Evolutionary conservation across 2,888 invertebrate genomes (phyloP).

Genomic region (Drosophila recens): DNA sequence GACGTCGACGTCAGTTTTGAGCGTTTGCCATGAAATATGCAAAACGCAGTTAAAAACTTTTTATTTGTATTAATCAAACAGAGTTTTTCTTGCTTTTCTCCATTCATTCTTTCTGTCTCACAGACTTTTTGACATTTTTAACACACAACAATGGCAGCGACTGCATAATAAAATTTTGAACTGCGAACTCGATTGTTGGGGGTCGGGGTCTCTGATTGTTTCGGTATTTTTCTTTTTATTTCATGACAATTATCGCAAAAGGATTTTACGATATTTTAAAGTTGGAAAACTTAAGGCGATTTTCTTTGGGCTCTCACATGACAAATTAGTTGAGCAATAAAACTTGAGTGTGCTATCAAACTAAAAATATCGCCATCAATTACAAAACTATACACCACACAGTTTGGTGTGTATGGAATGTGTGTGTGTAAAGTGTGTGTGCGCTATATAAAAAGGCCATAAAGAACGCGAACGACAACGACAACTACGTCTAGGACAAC

Average conservation of each 20-base stretch:
- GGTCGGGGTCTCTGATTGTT: slow-evolving; percentile 51
- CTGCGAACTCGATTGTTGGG: slow-evolving; percentile 3
- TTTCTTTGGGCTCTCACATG: slow-evolving; percentile 41
- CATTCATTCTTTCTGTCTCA: not conserved
- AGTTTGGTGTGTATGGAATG: slow-evolving; percentile 14
- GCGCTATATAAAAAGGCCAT: slow-evolving; percentile 73
- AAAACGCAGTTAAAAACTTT: slow-evolving; percentile 81
- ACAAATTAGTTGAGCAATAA: slow-evolving; percentile 83
- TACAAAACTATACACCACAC: slow-evolving; percentile 44
- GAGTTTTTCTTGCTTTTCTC: slow-evolving; percentile 55
- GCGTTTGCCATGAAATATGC: slow-evolving; percentile 79
- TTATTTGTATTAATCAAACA: slow-evolving; percentile 82
- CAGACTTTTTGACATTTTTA: slow-evolving; percentile 58
- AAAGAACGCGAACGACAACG: slow-evolving; percentile 68
- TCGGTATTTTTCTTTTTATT: slow-evolving; percentile 45
- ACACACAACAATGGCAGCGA: slow-evolving; percentile 58
- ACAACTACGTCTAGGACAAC: slow-evolving; percentile 53
- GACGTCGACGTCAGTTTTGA: slow-evolving; percentile 61
- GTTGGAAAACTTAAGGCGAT: slow-evolving; percentile 32
- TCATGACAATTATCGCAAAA: slow-evolving; percentile 45
- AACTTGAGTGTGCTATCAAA: slow-evolving; percentile 74
- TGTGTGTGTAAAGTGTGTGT: slow-evolving; percentile 30
- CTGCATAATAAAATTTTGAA: slow-evolving; percentile 55
- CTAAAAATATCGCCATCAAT: slow-evolving; percentile 64
- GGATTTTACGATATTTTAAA: slow-evolving; percentile 7